phyloP scores from a whole-genome alignment of 2,797 vertebrate genomes.

The Buceros bicornis region DNA sequence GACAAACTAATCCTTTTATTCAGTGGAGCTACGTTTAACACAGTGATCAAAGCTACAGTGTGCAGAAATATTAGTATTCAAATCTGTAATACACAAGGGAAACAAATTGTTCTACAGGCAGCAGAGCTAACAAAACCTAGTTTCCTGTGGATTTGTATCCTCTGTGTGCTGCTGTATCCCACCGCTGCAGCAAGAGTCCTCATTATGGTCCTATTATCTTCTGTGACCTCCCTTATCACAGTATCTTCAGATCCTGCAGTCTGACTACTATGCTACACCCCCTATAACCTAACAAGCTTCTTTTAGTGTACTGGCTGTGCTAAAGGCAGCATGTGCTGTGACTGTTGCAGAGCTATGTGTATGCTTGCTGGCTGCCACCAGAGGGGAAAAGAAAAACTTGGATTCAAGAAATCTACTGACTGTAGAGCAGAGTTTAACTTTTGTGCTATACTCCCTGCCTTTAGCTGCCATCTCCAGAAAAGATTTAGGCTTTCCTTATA shows the following conservation, averaged over 20 bases:
- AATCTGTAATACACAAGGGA: slow-evolving; percentile 40
- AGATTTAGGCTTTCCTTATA: neutral
- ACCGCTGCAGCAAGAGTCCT: neutral
- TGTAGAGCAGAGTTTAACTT: neutral
- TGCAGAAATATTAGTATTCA: slow-evolving; percentile 42
- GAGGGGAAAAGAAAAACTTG: accelerated
- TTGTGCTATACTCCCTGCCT: neutral
- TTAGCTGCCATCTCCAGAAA: neutral
- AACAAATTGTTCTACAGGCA: slow-evolving; percentile 27
- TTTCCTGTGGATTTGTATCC: neutral
- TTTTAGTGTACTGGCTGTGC: neutral
- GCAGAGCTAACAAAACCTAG: neutral
- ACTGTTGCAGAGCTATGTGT: neutral
- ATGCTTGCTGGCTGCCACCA: neutral
- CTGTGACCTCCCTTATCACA: neutral
- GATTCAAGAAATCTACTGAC: neutral
- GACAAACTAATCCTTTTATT: slow-evolving; percentile 56
- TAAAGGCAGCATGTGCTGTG: neutral
- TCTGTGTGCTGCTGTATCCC: neutral
- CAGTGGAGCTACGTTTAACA: slow-evolving; percentile 17
- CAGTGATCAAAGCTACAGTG: slow-evolving; percentile 49
- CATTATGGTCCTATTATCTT: neutral
- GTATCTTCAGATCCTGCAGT: neutral
- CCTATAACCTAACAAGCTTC: neutral
- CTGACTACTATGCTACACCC: neutral